A percentile compares a stretch with the other conserved stretches of the same genome.
Conservation (phyloP, 2,797 vertebrate species). For the Melanotaenia maccullochi region DNA sequence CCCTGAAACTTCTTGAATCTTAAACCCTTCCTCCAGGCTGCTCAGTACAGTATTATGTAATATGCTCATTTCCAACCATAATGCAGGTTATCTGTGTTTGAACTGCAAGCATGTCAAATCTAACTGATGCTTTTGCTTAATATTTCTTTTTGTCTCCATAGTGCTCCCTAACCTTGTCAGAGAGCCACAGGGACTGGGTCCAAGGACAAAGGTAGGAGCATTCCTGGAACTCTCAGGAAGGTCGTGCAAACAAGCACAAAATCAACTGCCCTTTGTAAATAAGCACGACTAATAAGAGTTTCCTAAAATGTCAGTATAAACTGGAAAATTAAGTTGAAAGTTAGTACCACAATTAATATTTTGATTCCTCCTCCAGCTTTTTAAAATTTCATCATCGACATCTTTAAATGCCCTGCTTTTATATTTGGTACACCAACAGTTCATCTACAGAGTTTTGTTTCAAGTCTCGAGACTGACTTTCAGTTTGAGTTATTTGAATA, state of each 20-base stretch:
- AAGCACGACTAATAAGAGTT: slow-evolving; percentile 21
- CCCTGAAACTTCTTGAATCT: slow-evolving; percentile 20
- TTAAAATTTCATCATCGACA: background rate
- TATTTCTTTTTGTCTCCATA: background rate
- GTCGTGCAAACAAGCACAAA: slow-evolving; percentile 51
- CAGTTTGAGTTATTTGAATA: background rate
- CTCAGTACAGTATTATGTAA: slow-evolving; percentile 41
- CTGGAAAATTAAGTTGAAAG: background rate
- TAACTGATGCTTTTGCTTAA: slow-evolving; percentile 20
- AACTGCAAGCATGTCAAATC: slow-evolving; percentile 20
- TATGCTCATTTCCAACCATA: slow-evolving; percentile 28
- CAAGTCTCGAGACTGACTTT: background rate
- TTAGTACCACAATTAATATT: background rate
- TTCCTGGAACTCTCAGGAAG: slow-evolving; percentile 43
- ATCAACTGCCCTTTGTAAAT: slow-evolving; percentile 42
- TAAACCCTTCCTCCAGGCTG: slow-evolving; percentile 14
- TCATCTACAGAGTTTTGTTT: slow-evolving; percentile 1
- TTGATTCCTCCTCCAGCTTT: slow-evolving; percentile 4
- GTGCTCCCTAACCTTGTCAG: background rate
- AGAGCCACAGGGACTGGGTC: slow-evolving; percentile 11
- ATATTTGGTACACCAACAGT: background rate
- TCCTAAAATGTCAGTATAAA: slow-evolving; percentile 12
- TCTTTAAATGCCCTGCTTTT: background rate
- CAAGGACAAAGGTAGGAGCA: slow-evolving; percentile 22
- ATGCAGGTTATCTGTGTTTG: slow-evolving; percentile 21